Evolutionary conservation across 2,888 invertebrate genomes (phyloP).

Genomic region (Eristalis pertinax): DNA sequence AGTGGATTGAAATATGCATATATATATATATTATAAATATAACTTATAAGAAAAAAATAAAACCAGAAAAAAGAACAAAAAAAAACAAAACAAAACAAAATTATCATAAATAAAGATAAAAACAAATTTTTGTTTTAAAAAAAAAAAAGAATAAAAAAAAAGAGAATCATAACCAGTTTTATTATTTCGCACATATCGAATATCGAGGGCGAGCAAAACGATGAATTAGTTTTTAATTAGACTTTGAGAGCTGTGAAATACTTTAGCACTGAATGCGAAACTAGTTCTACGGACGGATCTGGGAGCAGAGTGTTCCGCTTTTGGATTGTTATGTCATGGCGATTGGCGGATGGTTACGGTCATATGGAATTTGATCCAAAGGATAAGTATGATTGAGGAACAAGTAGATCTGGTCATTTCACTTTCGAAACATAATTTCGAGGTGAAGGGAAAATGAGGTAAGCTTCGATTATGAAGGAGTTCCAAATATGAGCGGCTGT

Average conservation of each 20-base stretch:
- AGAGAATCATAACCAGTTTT: conserved; percentile 59
- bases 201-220: background rate
- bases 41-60: conserved; percentile 34
- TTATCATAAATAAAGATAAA: conserved; percentile 69
- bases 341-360: no score
- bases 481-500: no score
- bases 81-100: conserved; percentile 46
- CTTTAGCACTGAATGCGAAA: background rate
- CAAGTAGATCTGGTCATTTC: no score
- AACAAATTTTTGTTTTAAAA: conserved; percentile 72
- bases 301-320: no score
- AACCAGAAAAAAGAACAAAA: conserved; percentile 27
- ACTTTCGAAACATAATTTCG: no score
- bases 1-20: conserved; percentile 67
- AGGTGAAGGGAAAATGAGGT: no score
- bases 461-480: no score
- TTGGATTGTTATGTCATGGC: no score
- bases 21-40: conserved; percentile 66
- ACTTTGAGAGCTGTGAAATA: background rate
- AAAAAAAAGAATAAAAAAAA: conserved; percentile 66
- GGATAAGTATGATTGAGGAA: no score
- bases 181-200: conserved; percentile 58
- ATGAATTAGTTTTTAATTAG: no score
- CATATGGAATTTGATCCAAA: no score
- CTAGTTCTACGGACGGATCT: no score